Percentiles rank a stretch among this genome's conserved stretches.
Conservation (phyloP, 2,888 invertebrate genomes). For the Leptothorax acervorum region DNA sequence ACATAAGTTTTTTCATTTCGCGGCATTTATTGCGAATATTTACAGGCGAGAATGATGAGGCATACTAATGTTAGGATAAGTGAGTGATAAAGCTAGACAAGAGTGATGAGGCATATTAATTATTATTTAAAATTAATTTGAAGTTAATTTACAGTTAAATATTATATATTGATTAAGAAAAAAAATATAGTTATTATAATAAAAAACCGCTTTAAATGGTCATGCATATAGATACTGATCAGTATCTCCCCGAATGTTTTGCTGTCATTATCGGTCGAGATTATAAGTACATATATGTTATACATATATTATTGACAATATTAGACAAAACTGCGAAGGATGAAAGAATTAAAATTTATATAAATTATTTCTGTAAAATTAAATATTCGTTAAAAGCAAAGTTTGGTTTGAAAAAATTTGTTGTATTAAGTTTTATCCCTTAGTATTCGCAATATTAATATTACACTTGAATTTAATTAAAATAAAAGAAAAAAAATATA, state of each 20-base stretch:
- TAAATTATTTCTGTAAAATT: neutral
- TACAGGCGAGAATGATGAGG: neutral
- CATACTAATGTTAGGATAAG: neutral
- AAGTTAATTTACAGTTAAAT: neutral
- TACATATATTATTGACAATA: neutral
- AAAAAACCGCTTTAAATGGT: too few relatives aligned
- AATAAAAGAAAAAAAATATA: neutral
- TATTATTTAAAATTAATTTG: neutral
- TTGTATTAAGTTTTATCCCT: neutral
- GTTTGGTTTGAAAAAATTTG: neutral
- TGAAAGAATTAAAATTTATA: too few relatives aligned
- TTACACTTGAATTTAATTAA: slow-evolving; percentile 10
- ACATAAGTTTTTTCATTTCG: neutral
- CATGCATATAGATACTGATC: neutral
- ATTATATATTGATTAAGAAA: neutral
- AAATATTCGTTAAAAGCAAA: neutral
- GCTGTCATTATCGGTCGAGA: neutral
- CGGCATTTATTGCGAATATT: neutral
- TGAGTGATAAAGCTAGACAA: neutral
- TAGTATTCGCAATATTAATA: neutral
- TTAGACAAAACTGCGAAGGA: neutral
- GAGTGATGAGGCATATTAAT: neutral
- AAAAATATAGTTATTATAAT: neutral
- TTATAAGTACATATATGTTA: neutral
- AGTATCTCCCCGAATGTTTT: too few relatives aligned